These are phyloP conservation scores for Tetrao urogallus DNA, from an alignment of 2,113 vertebrate species.

Conservation along the genomic window DNA sequence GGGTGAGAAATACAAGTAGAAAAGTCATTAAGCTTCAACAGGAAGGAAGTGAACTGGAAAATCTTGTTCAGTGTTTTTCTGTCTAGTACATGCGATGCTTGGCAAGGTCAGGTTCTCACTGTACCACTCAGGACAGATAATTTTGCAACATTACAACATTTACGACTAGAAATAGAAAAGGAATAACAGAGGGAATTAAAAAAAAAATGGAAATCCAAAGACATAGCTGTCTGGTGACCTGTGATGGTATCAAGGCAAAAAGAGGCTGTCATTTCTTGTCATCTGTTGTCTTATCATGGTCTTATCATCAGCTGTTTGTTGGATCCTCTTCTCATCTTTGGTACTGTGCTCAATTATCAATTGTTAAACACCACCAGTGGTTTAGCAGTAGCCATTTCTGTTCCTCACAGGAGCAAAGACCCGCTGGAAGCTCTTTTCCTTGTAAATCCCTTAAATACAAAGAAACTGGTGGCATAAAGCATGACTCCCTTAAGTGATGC, in stretches of 20 bases:
- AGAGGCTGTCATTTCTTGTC: neutral
- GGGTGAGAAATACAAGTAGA: neutral
- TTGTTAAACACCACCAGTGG: neutral
- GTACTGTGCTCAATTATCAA: neutral
- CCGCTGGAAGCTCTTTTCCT: neutral
- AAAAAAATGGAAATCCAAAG: neutral
- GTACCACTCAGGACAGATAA: neutral
- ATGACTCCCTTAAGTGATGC: neutral
- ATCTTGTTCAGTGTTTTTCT: slow-evolving; percentile 5
- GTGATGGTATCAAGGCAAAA: neutral
- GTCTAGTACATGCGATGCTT: slow-evolving; percentile 14
- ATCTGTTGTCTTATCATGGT: neutral
- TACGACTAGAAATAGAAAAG: neutral
- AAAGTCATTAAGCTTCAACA: neutral
- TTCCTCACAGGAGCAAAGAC: neutral
- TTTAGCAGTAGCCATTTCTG: neutral
- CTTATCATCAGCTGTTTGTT: neutral
- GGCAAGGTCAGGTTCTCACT: slow-evolving; percentile 45
- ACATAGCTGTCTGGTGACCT: neutral
- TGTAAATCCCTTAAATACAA: neutral
- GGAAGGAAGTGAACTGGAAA: neutral
- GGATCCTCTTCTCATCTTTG: neutral
- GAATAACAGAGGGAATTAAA: neutral
- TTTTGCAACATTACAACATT: neutral
- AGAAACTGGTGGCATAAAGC: neutral